Base-by-base conservation (phyloP, 2,113 vertebrate genomes). In the Eupsittula cactorum region DNA sequence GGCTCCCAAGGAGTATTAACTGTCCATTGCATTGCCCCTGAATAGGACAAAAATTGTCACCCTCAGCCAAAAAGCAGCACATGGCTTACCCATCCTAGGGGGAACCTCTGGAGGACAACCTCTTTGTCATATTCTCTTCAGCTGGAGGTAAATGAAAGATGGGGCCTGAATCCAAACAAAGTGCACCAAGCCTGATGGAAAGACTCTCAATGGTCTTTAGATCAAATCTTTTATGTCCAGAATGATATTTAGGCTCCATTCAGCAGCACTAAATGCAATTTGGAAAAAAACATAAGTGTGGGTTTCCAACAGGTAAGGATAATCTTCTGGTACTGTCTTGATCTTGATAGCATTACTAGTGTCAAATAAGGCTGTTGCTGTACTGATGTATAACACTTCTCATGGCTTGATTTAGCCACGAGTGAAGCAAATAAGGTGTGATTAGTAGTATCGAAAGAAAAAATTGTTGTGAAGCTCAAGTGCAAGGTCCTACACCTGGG, bases 221-320 rank as follows among this genome's bases (percentile, higher is more conserved):
- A 88, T 35, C 19, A 78, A 92, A 62, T 1, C 6, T 67, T 86
- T 77, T 17, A n/a, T 60, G 50, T 81, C 29, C 60, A 68, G 65
- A 83, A 75, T 63, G 31, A 59, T 69, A 41, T 42, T n/a, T 63
- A 42, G 42, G 28, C 11, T 84, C 13, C 21, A 63, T 62, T 92
- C 4, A 39, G 59, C 59, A 53, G 12, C 31, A 57, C 6, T 63
- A 86, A 81, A 78, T 82, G 24, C 11, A 49, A 39, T 84, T 59
- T 86, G 69, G 67, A 78, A 81, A 91, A 57, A 8, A 70, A 92
- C 88, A 46, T 23, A 92, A 52, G 13, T 44, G 24, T 31, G 69
- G 57, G 16, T n/a, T 86, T 87, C 27, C 24, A 8, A 41, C 23
- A 50, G 2, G 25, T 78, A 63, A 75, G 25, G 24, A 33, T 52